Evolutionary conservation across 2,888 invertebrate species (phyloP).

Genomic region (Drosophila hamatofila): DNA sequence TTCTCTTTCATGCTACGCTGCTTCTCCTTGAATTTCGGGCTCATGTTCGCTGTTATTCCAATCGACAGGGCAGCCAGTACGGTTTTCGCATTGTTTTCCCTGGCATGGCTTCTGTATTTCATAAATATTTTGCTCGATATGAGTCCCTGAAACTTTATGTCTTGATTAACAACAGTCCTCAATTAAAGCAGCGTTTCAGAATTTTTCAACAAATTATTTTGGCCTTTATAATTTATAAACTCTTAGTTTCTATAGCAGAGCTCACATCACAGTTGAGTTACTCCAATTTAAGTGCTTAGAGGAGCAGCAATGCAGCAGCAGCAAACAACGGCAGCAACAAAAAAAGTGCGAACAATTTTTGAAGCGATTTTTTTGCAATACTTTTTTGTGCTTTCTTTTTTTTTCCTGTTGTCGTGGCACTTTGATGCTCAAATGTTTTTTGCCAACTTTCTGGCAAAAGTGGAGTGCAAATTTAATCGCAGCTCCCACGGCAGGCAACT

Average conservation of each 20-base stretch:
- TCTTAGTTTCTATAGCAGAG: not conserved
- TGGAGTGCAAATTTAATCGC: conserved; percentile 45
- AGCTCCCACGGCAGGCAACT: not conserved
- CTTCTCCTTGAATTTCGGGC: conserved; percentile 41
- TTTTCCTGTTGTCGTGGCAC: conserved; percentile 32
- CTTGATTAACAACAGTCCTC: not conserved
- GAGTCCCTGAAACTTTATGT: not conserved
- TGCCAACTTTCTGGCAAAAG: conserved; percentile 25
- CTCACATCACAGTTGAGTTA: conserved; percentile 10
- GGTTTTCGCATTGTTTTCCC: conserved; percentile 72
- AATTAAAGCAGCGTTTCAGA: conserved; percentile 6
- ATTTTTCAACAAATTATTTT: not conserved
- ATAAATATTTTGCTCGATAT: conserved; percentile 36
- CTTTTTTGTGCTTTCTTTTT: not conserved
- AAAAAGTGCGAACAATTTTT: conserved; percentile 40
- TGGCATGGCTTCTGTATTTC: conserved; percentile 48
- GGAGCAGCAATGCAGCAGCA: conserved; percentile 20
- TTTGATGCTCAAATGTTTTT: conserved; percentile 70
- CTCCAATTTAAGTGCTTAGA: conserved; percentile 30
- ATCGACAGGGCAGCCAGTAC: conserved; percentile 63
- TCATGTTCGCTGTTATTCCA: conserved; percentile 60
- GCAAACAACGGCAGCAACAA: conserved; percentile 2
- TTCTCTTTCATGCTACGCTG: conserved; percentile 43
- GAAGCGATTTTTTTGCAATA: conserved; percentile 12
- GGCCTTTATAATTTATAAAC: conserved; percentile 1